These are phyloP conservation scores for Asteroscopus sphinx DNA, from an alignment of 2,888 invertebrate species.

Conservation along the genomic window DNA sequence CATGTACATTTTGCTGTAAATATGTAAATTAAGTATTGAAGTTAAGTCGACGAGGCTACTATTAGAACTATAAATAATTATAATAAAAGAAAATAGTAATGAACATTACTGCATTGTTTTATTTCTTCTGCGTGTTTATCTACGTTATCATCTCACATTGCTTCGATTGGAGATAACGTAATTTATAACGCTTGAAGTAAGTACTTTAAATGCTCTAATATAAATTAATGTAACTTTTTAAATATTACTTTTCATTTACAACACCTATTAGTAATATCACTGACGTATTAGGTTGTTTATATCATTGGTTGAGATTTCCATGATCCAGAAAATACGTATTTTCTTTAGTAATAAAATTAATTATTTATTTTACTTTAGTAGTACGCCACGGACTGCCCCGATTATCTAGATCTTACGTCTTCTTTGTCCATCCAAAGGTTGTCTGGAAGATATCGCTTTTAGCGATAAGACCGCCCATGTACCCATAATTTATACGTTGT, in stretches of 20 bases:
- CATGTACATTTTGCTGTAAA: constrained; percentile 76
- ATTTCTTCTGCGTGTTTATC: constrained; percentile 51
- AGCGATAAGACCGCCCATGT: too few species aligned
- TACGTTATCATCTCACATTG: constrained; percentile 42
- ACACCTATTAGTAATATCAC: neutral
- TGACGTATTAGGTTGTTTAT: neutral
- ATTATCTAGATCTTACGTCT: too few species aligned
- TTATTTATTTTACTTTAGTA: too few species aligned
- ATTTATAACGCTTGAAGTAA: constrained; percentile 46
- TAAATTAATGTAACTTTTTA: constrained; percentile 18
- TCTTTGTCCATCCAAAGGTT: too few species aligned
- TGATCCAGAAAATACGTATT: too few species aligned
- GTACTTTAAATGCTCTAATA: constrained; percentile 29
- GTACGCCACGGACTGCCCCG: too few species aligned
- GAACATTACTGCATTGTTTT: constrained; percentile 71
- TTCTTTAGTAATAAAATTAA: too few species aligned
- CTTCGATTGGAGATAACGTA: constrained; percentile 46
- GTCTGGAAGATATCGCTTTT: too few species aligned
- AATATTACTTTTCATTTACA: constrained; percentile 3
- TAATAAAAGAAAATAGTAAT: constrained; percentile 68
- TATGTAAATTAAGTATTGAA: constrained; percentile 68
- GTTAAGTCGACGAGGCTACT: constrained; percentile 80
- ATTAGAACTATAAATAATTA: constrained; percentile 68
- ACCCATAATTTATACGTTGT: too few species aligned
- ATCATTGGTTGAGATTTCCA: too few species aligned